Percentiles rank a stretch among this genome's conserved stretches.
phyloP scores from a whole-genome alignment of 2,888 invertebrate genomes.

The Protodeltote pygarga region DNA sequence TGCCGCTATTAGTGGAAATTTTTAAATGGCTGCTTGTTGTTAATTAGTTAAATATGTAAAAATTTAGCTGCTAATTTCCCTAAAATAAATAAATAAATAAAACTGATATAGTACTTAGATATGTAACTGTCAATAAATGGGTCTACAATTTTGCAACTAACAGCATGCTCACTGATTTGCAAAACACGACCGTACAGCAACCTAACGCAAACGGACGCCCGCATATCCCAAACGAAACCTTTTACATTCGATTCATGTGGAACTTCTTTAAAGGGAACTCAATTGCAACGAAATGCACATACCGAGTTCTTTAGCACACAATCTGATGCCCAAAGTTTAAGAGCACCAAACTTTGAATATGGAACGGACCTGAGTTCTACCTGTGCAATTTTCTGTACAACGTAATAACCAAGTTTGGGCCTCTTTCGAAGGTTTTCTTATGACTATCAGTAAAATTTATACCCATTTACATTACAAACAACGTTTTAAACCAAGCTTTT shows the following conservation, averaged over 20 bases:
- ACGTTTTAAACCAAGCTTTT: constrained; percentile 1
- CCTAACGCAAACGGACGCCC: constrained; percentile 55
- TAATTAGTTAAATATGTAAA: too few relatives aligned
- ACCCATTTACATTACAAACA: too few relatives aligned
- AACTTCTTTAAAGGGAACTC: constrained; percentile 66
- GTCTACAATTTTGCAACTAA: too few relatives aligned
- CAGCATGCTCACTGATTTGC: constrained; percentile 15
- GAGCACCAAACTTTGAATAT: constrained; percentile 57
- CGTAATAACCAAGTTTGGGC: constrained; percentile 7
- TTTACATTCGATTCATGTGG: constrained; percentile 66
- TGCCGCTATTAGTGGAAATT: too few relatives aligned
- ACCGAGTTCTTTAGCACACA: constrained; percentile 64
- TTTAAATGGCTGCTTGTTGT: too few relatives aligned
- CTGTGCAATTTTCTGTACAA: constrained; percentile 56
- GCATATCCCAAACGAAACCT: constrained; percentile 63
- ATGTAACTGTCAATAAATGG: too few relatives aligned
- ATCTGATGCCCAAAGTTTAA: constrained; percentile 68
- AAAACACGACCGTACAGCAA: constrained; percentile 18
- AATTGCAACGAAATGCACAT: constrained; percentile 66
- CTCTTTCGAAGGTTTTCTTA: background rate
- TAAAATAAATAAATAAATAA: too few relatives aligned
- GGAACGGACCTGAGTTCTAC: constrained; percentile 55
- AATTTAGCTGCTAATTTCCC: too few relatives aligned
- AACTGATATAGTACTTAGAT: too few relatives aligned
- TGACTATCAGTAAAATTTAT: constrained; percentile 1